These are phyloP conservation scores for Lepidotrigona ventralis DNA, from an alignment of 1,140 invertebrate species.

Conservation along the genomic window DNA sequence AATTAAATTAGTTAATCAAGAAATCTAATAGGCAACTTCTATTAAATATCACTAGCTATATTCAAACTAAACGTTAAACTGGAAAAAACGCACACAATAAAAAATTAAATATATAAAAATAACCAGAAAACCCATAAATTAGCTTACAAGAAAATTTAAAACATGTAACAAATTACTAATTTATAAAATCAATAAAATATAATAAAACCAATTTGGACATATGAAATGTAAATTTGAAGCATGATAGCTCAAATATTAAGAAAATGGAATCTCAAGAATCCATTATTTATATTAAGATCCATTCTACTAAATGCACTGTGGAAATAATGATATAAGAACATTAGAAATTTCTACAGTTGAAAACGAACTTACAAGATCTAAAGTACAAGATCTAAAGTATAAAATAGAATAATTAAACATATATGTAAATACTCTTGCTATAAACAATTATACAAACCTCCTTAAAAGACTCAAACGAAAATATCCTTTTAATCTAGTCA, in stretches of 20 bases:
- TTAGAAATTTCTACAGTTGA: accelerated
- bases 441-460: not conserved
- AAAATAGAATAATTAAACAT: not conserved
- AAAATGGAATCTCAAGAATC: no score
- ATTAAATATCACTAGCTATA: no score
- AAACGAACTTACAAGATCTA: not conserved
- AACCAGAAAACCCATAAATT: no score
- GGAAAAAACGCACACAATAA: not conserved
- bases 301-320: not conserved
- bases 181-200: no score
- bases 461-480: not conserved
- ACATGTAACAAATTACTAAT: no score
- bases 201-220: no score
- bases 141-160: not conserved
- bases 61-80: not conserved
- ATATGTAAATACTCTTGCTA: not conserved
- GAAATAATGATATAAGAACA: not conserved
- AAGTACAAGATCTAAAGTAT: not conserved
- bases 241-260: not conserved
- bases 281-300: not conserved
- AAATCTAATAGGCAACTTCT: no score
- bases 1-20: no score
- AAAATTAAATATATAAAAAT: not conserved
- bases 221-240: no score
- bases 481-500: not conserved